Conservation (phyloP, 2,888 invertebrate genomes). For the Abscondita cerata region DNA sequence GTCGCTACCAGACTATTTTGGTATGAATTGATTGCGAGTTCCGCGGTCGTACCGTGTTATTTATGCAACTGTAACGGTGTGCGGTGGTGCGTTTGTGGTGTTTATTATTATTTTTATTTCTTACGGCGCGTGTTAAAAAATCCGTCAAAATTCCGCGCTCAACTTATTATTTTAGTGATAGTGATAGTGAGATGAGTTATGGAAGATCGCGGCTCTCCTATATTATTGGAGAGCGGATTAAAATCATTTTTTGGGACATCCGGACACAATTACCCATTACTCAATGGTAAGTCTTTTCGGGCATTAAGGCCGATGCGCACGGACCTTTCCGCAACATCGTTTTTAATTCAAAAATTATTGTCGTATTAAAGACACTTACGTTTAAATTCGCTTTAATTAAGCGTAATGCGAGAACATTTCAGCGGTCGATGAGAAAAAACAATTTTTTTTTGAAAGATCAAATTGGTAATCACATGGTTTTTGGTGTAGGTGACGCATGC, state of each 20-base stretch:
- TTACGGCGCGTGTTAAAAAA: slow-evolving; percentile 32
- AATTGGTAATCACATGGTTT: slow-evolving; percentile 44
- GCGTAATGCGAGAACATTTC: no score
- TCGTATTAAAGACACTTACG: background rate
- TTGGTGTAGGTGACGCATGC: slow-evolving; percentile 37
- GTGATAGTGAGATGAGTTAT: slow-evolving; percentile 82
- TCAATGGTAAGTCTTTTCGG: slow-evolving; percentile 69
- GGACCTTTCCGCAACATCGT: slow-evolving; percentile 1
- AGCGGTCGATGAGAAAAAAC: no score
- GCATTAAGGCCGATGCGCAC: slow-evolving; percentile 13
- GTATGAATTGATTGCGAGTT: slow-evolving; percentile 56
- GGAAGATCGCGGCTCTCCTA: slow-evolving; percentile 86
- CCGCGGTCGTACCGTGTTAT: slow-evolving; percentile 46
- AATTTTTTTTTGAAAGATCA: slow-evolving; percentile 24
- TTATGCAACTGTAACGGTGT: slow-evolving; percentile 46
- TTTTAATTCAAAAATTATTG: slow-evolving; percentile 6
- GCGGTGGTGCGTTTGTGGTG: slow-evolving; percentile 39
- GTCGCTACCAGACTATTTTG: slow-evolving; percentile 57
- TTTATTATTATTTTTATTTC: slow-evolving; percentile 40
- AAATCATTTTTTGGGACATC: slow-evolving; percentile 86
- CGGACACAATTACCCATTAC: slow-evolving; percentile 79
- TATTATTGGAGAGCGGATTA: slow-evolving; percentile 86
- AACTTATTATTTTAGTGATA: slow-evolving; percentile 58
- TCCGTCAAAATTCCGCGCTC: slow-evolving; percentile 60
- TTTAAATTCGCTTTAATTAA: background rate